Conservation (phyloP, 2,888 invertebrate species). For the Lapara coniferarum region DNA sequence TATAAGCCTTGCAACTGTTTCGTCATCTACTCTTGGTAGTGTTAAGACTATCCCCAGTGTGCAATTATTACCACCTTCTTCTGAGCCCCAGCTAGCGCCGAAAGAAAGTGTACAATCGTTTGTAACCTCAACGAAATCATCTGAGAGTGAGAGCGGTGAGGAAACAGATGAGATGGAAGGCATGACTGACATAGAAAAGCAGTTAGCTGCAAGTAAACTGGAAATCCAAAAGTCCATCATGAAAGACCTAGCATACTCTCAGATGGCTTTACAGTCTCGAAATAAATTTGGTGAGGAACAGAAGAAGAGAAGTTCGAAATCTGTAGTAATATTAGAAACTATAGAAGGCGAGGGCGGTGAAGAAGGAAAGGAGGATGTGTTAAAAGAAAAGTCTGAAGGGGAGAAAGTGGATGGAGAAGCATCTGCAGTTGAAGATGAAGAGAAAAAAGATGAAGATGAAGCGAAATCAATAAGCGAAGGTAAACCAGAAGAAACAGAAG, state of each 20-base stretch:
- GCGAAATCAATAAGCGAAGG: conserved; percentile 36
- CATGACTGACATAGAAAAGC: conserved; percentile 53
- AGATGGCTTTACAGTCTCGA: conserved; percentile 51
- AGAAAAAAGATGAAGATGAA: conserved; percentile 38
- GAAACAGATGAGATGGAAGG: conserved; percentile 45
- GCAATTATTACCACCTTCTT: conserved; percentile 53
- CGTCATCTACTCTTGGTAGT: conserved; percentile 58
- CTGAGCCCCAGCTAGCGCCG: conserved; percentile 43
- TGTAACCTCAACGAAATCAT: conserved; percentile 63
- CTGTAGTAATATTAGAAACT: conserved; percentile 40
- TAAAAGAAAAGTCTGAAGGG: conserved; percentile 17
- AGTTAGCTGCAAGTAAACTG: conserved; percentile 62
- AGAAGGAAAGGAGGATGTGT: conserved; percentile 28
- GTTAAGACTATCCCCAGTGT: conserved; percentile 70
- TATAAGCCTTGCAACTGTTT: conserved; percentile 39
- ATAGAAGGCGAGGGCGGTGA: conserved; percentile 28
- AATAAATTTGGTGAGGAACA: conserved; percentile 41
- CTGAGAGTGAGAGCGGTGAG: conserved; percentile 40
- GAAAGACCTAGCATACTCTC: conserved; percentile 66
- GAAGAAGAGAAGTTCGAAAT: conserved; percentile 42
- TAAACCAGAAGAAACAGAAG: conserved; percentile 32
- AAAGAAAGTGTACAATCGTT: conserved; percentile 71
- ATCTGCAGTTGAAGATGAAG: conserved; percentile 40
- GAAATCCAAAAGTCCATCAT: conserved; percentile 72
- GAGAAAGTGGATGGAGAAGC: conserved; percentile 30